phyloP scores from a whole-genome alignment of 2,113 vertebrate genomes.

The Todiramphus chloris region DNA sequence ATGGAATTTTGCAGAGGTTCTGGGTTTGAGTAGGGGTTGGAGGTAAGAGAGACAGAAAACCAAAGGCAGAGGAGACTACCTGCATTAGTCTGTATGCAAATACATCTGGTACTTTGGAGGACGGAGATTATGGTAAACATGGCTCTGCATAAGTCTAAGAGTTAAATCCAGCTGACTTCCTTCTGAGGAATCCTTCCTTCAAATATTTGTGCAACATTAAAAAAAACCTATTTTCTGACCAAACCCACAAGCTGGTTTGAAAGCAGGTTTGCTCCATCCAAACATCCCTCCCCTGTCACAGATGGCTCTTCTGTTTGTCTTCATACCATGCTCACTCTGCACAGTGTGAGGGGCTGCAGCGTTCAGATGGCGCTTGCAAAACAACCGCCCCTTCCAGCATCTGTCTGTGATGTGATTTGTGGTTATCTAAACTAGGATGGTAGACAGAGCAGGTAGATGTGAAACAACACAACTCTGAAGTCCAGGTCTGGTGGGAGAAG shows the following conservation, averaged over 20 bases:
- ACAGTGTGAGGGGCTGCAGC: accelerated
- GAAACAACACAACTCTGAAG: neutral
- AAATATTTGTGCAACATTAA: neutral
- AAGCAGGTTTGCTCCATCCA: neutral
- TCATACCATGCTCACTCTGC: accelerated
- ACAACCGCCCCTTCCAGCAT: neutral
- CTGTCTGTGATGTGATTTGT: neutral
- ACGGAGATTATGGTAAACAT: neutral
- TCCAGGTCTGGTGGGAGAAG: neutral
- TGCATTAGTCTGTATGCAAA: neutral
- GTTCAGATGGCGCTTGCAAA: neutral
- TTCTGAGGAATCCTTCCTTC: neutral
- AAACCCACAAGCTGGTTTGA: neutral
- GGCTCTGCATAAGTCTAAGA: neutral
- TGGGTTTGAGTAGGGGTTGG: neutral
- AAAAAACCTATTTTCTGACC: too few relatives aligned
- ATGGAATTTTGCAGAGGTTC: neutral
- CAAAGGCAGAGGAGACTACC: neutral
- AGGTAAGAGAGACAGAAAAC: neutral
- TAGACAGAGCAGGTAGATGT: neutral
- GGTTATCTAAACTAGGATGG: neutral
- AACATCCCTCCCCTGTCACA: neutral
- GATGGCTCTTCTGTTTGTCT: neutral
- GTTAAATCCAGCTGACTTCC: neutral
- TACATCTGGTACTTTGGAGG: neutral